These are phyloP conservation scores for Nerophis ophidion DNA, from an alignment of 2,113 vertebrate genomes.

Conservation along the genomic window DNA sequence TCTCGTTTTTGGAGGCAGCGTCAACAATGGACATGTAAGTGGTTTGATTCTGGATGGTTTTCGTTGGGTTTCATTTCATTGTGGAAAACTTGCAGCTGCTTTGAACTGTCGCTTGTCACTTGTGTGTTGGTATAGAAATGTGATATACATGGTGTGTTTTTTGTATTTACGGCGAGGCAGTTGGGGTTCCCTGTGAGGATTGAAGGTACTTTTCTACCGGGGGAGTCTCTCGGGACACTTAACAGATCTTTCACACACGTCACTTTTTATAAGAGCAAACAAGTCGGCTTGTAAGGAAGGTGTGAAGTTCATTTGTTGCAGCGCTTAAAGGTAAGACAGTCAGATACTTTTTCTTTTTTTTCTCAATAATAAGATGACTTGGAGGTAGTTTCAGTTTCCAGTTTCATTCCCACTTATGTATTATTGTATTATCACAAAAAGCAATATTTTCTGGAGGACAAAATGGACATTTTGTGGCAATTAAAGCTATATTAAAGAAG, in stretches of 20 bases:
- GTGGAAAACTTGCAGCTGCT: no score
- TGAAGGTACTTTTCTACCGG: conserved; percentile 52
- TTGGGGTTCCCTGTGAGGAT: conserved; percentile 18
- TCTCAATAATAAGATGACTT: no score
- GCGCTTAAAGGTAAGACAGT: no score
- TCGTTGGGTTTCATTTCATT: not conserved
- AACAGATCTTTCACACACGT: conserved; percentile 7
- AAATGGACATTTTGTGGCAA: no score
- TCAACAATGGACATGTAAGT: conserved; percentile 53
- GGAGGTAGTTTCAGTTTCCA: no score
- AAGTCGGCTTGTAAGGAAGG: not conserved
- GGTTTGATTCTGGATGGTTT: not conserved
- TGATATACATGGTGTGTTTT: not conserved
- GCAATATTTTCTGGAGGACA: no score
- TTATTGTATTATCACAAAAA: no score
- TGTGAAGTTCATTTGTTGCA: no score
- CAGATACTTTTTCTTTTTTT: no score
- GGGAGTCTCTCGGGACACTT: conserved; percentile 15
- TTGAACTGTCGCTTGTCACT: not conserved
- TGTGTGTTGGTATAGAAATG: not conserved
- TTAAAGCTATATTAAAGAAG: no score
- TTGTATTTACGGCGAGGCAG: not conserved
- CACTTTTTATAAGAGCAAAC: not conserved
- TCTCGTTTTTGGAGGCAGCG: conserved; percentile 42
- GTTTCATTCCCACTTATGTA: no score